Evolutionary conservation across 2,797 vertebrate genomes (phyloP).

Genomic region (Epinephelus awoara): DNA sequence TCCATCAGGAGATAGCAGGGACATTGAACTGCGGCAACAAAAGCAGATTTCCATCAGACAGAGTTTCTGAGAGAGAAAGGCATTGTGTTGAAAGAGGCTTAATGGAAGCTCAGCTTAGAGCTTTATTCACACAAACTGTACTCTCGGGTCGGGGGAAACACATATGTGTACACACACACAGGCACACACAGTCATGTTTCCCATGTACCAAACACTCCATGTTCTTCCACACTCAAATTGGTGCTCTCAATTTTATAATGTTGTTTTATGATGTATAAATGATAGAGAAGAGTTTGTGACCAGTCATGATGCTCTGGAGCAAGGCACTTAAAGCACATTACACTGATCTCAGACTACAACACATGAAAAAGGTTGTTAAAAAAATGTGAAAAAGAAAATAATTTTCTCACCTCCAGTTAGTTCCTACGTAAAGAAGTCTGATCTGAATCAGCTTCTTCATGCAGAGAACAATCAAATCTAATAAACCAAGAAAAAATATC

Average conservation of each 20-base stretch:
- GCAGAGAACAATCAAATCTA: background rate
- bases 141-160: constrained; percentile 65
- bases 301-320: constrained; percentile 24
- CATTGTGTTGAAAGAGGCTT: constrained; percentile 80
- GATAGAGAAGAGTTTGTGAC: constrained; percentile 51
- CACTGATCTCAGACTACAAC: constrained; percentile 16
- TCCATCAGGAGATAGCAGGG: constrained; percentile 81
- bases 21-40: constrained; percentile 83
- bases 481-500: background rate
- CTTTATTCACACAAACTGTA: constrained; percentile 79
- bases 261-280: constrained; percentile 39
- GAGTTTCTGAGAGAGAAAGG: constrained; percentile 73
- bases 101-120: constrained; percentile 80
- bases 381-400: background rate
- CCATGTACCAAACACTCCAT: constrained; percentile 50
- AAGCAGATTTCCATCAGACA: constrained; percentile 85
- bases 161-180: constrained; percentile 32
- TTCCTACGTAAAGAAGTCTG: background rate
- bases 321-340: constrained; percentile 60
- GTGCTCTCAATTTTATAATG: constrained; percentile 50
- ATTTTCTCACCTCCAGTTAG: constrained; percentile 2
- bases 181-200: constrained; percentile 38
- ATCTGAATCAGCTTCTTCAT: constrained; percentile 7
- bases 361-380: background rate
- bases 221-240: constrained; percentile 43